Conservation (phyloP, 2,888 invertebrate species). For the Linyphia triangularis region DNA sequence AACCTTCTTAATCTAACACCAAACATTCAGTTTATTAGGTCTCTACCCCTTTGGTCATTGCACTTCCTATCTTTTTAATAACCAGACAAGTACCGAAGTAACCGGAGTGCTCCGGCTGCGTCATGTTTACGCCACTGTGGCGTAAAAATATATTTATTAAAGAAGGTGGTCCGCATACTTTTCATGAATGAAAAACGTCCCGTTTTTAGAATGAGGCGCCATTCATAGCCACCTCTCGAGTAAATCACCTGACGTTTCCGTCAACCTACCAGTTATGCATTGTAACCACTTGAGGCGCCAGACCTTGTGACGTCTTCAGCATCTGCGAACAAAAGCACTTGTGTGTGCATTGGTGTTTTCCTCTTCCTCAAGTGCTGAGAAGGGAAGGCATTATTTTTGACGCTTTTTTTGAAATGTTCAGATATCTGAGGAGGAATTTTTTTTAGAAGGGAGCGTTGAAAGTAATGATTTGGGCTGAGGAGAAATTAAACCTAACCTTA, state of each 20-base stretch:
- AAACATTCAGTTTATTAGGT: too few relatives aligned
- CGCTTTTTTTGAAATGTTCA: neutral
- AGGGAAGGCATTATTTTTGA: constrained; percentile 50
- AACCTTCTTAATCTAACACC: too few relatives aligned
- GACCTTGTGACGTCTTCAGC: constrained; percentile 49
- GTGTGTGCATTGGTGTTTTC: neutral
- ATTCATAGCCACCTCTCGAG: constrained; percentile 56
- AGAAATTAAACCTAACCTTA: too few relatives aligned
- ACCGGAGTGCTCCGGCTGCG: too few relatives aligned
- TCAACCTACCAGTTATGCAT: constrained; percentile 41
- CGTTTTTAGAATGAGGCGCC: constrained; percentile 51
- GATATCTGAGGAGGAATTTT: neutral
- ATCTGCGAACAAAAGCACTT: constrained; percentile 59
- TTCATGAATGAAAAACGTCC: constrained; percentile 43
- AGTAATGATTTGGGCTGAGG: too few relatives aligned
- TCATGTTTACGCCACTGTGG: neutral
- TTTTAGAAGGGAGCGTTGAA: too few relatives aligned
- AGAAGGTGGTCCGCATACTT: neutral
- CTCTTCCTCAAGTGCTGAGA: constrained; percentile 19
- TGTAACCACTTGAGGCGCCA: constrained; percentile 38
- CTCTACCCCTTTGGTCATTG: too few relatives aligned
- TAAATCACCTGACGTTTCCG: constrained; percentile 49
- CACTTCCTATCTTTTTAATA: too few relatives aligned
- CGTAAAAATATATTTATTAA: constrained; percentile 47
- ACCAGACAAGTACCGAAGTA: too few relatives aligned